Evolutionary conservation across 2,113 vertebrate species (phyloP).

Genomic region (Hemichromis elongatus): DNA sequence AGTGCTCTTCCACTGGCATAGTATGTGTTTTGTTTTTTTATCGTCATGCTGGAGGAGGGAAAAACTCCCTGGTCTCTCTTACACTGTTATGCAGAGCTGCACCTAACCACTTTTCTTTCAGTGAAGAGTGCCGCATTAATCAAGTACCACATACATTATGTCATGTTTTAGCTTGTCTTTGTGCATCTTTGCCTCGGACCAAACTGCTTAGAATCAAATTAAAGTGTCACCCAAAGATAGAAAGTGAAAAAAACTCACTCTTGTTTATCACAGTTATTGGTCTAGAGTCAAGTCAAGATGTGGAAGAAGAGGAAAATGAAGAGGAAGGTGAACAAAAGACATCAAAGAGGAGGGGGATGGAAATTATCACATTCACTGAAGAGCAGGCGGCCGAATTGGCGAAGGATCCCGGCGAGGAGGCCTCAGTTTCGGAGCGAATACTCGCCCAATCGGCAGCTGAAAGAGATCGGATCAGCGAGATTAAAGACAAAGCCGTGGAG

Average conservation of each 20-base stretch:
- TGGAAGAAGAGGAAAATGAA: conserved; percentile 77
- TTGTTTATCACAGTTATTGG: conserved; percentile 52
- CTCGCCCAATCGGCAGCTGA: conserved; percentile 95
- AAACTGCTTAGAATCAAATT: neutral
- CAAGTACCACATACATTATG: neutral
- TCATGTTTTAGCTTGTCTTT: neutral
- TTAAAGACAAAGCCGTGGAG: conserved; percentile 89
- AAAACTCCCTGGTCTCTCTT: neutral
- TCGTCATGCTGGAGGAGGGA: neutral
- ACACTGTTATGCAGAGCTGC: neutral
- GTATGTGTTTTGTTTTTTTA: neutral
- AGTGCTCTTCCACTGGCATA: neutral
- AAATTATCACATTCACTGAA: conserved; percentile 94
- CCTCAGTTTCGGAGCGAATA: conserved; percentile 92
- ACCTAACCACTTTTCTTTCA: neutral
- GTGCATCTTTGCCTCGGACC: neutral
- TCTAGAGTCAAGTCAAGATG: conserved; percentile 59
- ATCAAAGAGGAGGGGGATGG: conserved; percentile 79
- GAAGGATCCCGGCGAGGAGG: conserved; percentile 85
- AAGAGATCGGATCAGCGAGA: conserved; percentile 94
- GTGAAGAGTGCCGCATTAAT: neutral
- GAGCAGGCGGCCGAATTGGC: conserved; percentile 94
- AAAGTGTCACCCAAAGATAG: neutral
- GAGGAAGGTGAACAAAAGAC: conserved; percentile 76
- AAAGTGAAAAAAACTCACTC: neutral